These are phyloP conservation scores for Cyphomyrus plagiostoma DNA, from an alignment of 2,113 vertebrate species.

Conservation along the genomic window DNA sequence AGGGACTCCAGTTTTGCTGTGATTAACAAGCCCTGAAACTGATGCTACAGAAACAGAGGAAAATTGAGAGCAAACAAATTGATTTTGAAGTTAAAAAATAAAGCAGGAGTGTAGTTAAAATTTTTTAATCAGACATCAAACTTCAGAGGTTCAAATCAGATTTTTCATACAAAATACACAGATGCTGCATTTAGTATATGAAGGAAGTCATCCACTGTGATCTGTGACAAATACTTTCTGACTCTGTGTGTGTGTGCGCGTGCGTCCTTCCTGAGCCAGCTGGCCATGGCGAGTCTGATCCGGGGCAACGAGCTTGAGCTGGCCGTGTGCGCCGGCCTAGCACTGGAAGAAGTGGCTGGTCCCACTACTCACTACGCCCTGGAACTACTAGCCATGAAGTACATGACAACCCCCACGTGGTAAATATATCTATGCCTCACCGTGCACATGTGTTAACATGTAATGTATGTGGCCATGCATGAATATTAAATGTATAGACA, in stretches of 20 bases:
- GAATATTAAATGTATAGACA: neutral
- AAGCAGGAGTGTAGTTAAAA: neutral
- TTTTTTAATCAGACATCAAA: neutral
- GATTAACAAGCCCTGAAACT: neutral
- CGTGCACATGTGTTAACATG: neutral
- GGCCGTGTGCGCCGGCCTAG: constrained; percentile 78
- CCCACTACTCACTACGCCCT: constrained; percentile 79
- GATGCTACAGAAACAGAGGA: neutral
- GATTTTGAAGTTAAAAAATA: neutral
- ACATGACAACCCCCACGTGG: constrained; percentile 81
- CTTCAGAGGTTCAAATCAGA: neutral
- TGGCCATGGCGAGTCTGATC: constrained; percentile 85
- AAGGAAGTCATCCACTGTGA: neutral
- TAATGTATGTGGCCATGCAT: neutral
- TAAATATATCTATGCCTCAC: constrained; percentile 39
- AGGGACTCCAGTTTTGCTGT: neutral
- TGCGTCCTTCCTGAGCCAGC: constrained; percentile 59
- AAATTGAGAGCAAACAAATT: neutral
- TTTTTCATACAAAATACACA: neutral
- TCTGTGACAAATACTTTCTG: neutral
- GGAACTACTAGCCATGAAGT: constrained; percentile 88
- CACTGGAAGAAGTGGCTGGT: constrained; percentile 74
- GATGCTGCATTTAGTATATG: neutral
- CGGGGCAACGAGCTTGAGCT: constrained; percentile 93
- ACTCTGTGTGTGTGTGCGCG: constrained; percentile 12